These are phyloP conservation scores for Morus bassanus DNA, from an alignment of 2,797 vertebrate species.

Conservation along the genomic window DNA sequence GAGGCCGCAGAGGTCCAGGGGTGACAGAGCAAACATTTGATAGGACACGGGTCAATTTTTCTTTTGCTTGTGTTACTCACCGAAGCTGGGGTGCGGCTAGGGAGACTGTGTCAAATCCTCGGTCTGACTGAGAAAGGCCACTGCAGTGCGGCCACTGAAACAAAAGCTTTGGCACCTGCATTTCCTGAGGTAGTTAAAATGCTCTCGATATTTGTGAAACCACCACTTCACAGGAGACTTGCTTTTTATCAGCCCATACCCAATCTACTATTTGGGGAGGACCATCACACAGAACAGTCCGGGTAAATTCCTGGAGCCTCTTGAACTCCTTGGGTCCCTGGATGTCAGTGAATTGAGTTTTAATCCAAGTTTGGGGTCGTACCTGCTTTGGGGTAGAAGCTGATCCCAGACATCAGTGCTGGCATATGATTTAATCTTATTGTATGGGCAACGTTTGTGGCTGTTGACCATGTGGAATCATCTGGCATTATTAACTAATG, in stretches of 20 bases:
- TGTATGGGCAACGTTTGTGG: neutral
- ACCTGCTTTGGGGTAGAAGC: neutral
- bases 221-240: neutral
- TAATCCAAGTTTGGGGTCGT: neutral
- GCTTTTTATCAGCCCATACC: neutral
- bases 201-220: neutral
- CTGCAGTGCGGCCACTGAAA: neutral
- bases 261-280: neutral
- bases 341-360: neutral
- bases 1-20: neutral
- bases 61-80: neutral
- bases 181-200: neutral
- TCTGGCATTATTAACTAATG: neutral
- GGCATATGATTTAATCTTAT: neutral
- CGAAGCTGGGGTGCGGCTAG: neutral
- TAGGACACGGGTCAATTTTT: neutral
- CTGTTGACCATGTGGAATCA: neutral
- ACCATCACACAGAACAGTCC: neutral
- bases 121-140: neutral
- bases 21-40: neutral
- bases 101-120: neutral
- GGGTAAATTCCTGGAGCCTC: neutral
- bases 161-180: neutral
- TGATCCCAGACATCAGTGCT: neutral
- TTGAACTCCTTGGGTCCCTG: neutral